Conservation (phyloP, 2,888 invertebrate genomes). For the Apamea monoglypha region DNA sequence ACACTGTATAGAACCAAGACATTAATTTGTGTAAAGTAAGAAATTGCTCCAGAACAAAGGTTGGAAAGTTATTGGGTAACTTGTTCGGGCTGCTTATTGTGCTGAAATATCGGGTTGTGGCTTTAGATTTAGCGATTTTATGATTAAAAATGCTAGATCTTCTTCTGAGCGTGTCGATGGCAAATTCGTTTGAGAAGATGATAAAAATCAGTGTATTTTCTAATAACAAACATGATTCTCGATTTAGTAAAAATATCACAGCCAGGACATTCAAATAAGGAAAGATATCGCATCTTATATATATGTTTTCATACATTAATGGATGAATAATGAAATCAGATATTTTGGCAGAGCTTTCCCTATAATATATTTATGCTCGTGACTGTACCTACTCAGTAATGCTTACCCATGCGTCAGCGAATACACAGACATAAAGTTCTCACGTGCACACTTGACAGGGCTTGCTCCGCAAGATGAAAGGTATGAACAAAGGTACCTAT, state of each 20-base stretch:
- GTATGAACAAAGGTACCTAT: not conserved
- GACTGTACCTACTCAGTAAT: too few relatives aligned
- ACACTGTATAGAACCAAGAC: conserved; percentile 28
- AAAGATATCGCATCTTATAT: not conserved
- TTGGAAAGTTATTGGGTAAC: conserved; percentile 53
- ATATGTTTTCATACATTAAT: too few relatives aligned
- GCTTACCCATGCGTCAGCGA: too few relatives aligned
- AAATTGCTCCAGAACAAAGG: conserved; percentile 51
- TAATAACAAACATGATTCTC: not conserved
- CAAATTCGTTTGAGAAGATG: not conserved
- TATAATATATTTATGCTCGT: too few relatives aligned
- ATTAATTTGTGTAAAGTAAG: conserved; percentile 54
- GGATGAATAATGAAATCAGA: too few relatives aligned
- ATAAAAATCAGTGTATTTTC: not conserved
- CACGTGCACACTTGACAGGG: too few relatives aligned
- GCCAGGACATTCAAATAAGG: not conserved
- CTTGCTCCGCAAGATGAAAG: not conserved
- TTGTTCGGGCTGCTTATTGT: conserved; percentile 47
- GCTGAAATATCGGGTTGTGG: conserved; percentile 42
- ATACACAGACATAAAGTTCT: too few relatives aligned
- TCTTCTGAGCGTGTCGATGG: not conserved
- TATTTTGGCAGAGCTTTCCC: too few relatives aligned
- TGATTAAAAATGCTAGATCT: not conserved
- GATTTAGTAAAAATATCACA: not conserved
- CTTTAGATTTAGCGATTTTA: conserved; percentile 15